Base-by-base conservation (phyloP, 1,140 invertebrate species). In the Bombus breviceps region DNA sequence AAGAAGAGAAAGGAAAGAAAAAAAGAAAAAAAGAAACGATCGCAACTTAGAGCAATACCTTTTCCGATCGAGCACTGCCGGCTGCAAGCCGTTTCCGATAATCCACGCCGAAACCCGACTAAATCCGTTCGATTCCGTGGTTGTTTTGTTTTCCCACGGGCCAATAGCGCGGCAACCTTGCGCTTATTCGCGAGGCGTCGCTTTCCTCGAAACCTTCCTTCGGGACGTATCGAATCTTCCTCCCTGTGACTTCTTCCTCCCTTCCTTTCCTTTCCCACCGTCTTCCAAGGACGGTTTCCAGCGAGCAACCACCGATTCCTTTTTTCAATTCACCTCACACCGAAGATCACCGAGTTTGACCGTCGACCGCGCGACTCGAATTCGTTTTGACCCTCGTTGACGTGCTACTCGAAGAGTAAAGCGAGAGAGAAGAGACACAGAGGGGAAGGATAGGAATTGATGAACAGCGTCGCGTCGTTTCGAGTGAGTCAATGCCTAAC, bases 21-120 rank as follows among this genome's bases (percentile, higher is more conserved):
- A 18, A 2, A 18, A 18, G 34, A n/a, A 32, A 68, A n/a, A n/a
- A 28, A 47, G 5, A 41, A 71, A 43, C 6, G 64, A 39, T 34
- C 41, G 34, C 41, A 41, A 66, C 28, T 22, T 53, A n/a, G 43
- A 68, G 68, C 57, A 69, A 81, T 85, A 85, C 84, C 84, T 85
- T 73, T 22, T 34, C 28, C 39, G 69, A n/a, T 64, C 68, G 62
- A 53, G 76, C 76, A 71, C 37, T 37, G 47, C 32, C 47, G n/a
- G 64, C 39, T 18, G 34, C 47, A 32, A 47, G 13, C 64, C 28
- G 47, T 76, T 37, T n/a, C 34, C 41, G 18, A 75, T 5, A 80
- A 69, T 66, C 79, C 43, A 34, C 68, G 9, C 28, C 32, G 41
- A 81, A 64, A 85, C 73, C 62, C 78, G 77, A 81, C 69, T 59